phyloP scores from a whole-genome alignment of 2,888 invertebrate genomes.

The Ennomos quercinarius region DNA sequence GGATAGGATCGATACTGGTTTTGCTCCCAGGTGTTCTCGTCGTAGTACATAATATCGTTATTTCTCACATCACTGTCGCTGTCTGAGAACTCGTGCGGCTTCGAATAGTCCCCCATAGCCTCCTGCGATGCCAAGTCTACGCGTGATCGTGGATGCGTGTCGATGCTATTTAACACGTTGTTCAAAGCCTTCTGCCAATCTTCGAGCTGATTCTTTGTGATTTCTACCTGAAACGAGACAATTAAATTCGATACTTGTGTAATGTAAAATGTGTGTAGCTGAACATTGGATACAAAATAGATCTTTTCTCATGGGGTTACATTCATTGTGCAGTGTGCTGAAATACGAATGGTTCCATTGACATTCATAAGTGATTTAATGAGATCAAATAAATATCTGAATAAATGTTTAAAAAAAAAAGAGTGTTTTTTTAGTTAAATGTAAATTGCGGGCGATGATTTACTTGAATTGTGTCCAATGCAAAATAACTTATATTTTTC shows the following conservation, averaged over 20 bases:
- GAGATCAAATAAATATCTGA: constrained; percentile 21
- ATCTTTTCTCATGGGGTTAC: background rate
- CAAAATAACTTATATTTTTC: too few species aligned
- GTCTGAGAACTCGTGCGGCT: constrained; percentile 62
- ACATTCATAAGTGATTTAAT: constrained; percentile 3
- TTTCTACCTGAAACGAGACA: constrained; percentile 64
- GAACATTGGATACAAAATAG: background rate
- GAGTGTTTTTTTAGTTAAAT: constrained; percentile 22
- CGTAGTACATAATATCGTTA: constrained; percentile 53
- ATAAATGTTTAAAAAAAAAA: too few species aligned
- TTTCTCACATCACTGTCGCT: constrained; percentile 63
- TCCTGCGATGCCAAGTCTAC: constrained; percentile 67
- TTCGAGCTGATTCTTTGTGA: constrained; percentile 67
- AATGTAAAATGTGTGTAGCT: background rate
- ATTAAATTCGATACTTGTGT: background rate
- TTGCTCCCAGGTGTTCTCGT: constrained; percentile 65
- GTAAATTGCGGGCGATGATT: constrained; percentile 4
- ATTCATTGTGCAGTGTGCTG: constrained; percentile 7
- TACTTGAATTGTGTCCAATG: background rate
- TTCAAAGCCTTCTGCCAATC: constrained; percentile 75
- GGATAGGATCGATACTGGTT: constrained; percentile 54
- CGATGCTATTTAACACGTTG: constrained; percentile 66
- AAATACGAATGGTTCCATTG: constrained; percentile 25
- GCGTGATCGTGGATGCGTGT: constrained; percentile 55
- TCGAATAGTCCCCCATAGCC: constrained; percentile 72